Percentiles rank a stretch among this genome's conserved stretches.
These are phyloP conservation scores for Catocala fraxini DNA, from an alignment of 2,888 invertebrate species.

Conservation along the genomic window DNA sequence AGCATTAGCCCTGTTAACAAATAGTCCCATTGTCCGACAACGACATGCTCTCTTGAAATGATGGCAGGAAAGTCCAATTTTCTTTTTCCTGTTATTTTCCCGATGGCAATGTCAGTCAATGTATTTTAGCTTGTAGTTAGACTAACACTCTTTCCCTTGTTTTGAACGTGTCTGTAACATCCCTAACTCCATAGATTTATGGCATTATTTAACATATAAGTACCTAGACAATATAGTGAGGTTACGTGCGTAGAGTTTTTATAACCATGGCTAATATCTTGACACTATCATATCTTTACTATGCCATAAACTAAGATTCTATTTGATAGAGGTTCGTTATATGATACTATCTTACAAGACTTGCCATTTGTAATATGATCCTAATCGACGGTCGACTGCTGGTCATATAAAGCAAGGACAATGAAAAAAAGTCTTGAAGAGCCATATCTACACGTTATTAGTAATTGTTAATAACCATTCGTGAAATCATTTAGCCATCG, in stretches of 20 bases:
- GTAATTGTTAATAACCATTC: too few relatives aligned
- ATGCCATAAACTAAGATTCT: slow-evolving; percentile 30
- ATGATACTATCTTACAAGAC: neutral
- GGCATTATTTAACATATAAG: slow-evolving; percentile 33
- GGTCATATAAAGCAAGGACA: too few relatives aligned
- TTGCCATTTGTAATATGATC: too few relatives aligned
- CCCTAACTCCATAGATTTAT: slow-evolving; percentile 36
- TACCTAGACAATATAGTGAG: slow-evolving; percentile 21
- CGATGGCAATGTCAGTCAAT: too few relatives aligned
- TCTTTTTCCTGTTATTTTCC: too few relatives aligned
- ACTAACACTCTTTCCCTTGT: too few relatives aligned
- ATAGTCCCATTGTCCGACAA: neutral
- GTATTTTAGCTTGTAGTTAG: too few relatives aligned
- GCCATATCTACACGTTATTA: too few relatives aligned
- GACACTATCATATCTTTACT: slow-evolving; percentile 30
- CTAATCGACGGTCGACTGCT: too few relatives aligned
- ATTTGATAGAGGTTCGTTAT: slow-evolving; percentile 17
- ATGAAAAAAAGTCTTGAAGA: too few relatives aligned
- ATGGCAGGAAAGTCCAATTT: too few relatives aligned
- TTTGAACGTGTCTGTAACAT: slow-evolving; percentile 7
- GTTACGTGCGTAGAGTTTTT: slow-evolving; percentile 39
- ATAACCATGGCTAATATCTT: slow-evolving; percentile 30
- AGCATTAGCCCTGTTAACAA: neutral
- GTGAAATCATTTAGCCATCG: too few relatives aligned
- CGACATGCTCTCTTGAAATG: neutral